Percentiles rank a stretch among this genome's conserved stretches.
Conservation (phyloP, 92 coral and sea anemone genomes). For the Palythoa caribaeorum region DNA sequence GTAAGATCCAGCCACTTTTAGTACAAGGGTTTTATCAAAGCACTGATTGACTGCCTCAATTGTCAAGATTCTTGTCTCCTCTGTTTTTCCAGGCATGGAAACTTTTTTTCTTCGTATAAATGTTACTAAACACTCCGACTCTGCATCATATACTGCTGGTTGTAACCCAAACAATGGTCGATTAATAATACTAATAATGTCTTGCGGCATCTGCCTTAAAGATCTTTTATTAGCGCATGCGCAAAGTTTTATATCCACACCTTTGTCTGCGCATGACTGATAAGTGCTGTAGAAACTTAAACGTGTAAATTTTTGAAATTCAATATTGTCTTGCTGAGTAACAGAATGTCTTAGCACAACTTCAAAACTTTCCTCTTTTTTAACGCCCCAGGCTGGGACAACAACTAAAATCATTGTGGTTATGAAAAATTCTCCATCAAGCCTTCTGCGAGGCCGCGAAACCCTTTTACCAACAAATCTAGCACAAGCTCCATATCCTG, state of each 20-base stretch:
- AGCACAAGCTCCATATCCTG: slow-evolving; percentile 93
- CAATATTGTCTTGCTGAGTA: slow-evolving; percentile 65
- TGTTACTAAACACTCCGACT: slow-evolving; percentile 68
- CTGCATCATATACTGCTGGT: slow-evolving; percentile 50
- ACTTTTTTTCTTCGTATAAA: slow-evolving; percentile 56
- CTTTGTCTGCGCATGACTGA: slow-evolving; percentile 83
- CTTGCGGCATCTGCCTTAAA: slow-evolving; percentile 22
- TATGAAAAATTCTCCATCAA: slow-evolving; percentile 67
- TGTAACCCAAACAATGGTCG: slow-evolving; percentile 65
- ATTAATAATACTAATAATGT: slow-evolving; percentile 49
- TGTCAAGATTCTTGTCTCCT: slow-evolving; percentile 66
- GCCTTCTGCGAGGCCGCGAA: slow-evolving; percentile 78
- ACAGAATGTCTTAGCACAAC: slow-evolving; percentile 78
- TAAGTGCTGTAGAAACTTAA: slow-evolving; percentile 86
- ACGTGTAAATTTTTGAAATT: slow-evolving; percentile 70
- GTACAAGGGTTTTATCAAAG: slow-evolving; percentile 43
- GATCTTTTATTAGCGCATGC: slow-evolving; percentile 71
- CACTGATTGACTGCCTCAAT: slow-evolving; percentile 81
- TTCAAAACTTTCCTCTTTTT: slow-evolving; percentile 83
- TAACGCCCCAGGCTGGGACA: slow-evolving; percentile 81
- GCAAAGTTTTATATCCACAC: slow-evolving; percentile 85
- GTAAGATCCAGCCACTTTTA: slow-evolving; percentile 72
- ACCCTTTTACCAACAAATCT: slow-evolving; percentile 80
- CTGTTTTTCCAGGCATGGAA: slow-evolving; percentile 53
- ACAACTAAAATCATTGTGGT: slow-evolving; percentile 78